Conservation (phyloP, 2,113 vertebrate species). For the Symphodus melops region DNA sequence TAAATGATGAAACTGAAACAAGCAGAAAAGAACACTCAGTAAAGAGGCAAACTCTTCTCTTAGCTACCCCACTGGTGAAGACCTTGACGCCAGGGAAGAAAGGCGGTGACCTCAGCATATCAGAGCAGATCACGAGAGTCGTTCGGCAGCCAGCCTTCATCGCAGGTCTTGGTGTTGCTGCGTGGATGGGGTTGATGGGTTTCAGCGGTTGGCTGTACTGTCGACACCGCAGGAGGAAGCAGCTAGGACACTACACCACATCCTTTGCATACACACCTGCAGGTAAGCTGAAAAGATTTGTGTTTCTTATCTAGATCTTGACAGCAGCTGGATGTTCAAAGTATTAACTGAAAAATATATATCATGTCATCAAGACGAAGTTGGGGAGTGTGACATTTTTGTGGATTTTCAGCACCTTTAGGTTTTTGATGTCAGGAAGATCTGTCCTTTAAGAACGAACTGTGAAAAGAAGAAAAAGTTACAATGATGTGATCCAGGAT, state of each 20-base stretch:
- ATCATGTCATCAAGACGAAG: neutral
- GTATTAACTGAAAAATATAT: conserved; percentile 5
- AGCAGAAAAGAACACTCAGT: neutral
- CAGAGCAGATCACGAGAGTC: conserved; percentile 86
- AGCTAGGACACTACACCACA: conserved; percentile 94
- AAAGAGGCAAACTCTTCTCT: conserved; percentile 8
- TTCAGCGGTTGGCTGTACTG: conserved; percentile 91
- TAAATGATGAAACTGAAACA: too few species aligned
- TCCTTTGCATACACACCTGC: conserved; percentile 95
- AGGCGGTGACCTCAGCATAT: conserved; percentile 77
- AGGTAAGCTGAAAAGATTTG: conserved; percentile 73
- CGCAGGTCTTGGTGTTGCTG: conserved; percentile 88
- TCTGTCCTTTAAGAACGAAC: neutral
- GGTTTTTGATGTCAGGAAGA: neutral
- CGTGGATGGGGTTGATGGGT: conserved; percentile 90
- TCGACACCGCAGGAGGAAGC: conserved; percentile 90
- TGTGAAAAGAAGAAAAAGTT: conserved; percentile 6
- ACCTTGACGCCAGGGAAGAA: conserved; percentile 69
- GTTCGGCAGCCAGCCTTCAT: conserved; percentile 92
- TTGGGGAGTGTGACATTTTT: neutral
- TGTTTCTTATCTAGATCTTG: neutral
- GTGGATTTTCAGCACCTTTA: neutral
- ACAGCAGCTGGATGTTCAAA: neutral
- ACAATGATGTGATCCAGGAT: neutral
- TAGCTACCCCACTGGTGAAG: conserved; percentile 63